Conservation (phyloP, 1,140 invertebrate species). For the Colletes latitarsis region DNA sequence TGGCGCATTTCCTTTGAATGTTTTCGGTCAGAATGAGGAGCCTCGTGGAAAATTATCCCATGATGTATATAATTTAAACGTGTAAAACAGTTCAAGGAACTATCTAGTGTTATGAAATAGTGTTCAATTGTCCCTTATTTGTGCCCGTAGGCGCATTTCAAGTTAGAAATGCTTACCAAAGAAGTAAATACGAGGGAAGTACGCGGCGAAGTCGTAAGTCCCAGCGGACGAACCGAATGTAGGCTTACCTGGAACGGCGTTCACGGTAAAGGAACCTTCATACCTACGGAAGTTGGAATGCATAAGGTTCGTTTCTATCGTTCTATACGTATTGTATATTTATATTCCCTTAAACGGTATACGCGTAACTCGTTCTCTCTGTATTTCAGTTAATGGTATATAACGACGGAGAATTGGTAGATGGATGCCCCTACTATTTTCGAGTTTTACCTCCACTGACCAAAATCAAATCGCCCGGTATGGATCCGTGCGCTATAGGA, state of each 20-base stretch:
- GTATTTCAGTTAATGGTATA: slow-evolving; percentile 83
- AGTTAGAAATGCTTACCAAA: slow-evolving; percentile 88
- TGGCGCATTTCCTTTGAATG: no score
- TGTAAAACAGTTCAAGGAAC: no score
- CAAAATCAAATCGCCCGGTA: slow-evolving; percentile 92
- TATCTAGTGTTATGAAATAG: no score
- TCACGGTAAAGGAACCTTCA: slow-evolving; percentile 90
- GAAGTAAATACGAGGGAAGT: slow-evolving; percentile 90
- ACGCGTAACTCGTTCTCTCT: slow-evolving; percentile 2
- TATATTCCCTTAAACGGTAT: no score
- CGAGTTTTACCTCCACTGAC: slow-evolving; percentile 92
- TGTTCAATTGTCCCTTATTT: neutral
- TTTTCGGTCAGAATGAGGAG: no score
- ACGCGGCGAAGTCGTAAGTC: slow-evolving; percentile 91
- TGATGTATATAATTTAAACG: no score
- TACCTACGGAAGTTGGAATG: slow-evolving; percentile 95
- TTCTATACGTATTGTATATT: neutral
- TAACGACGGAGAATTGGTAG: slow-evolving; percentile 85
- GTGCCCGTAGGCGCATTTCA: slow-evolving; percentile 87
- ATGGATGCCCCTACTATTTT: slow-evolving; percentile 90
- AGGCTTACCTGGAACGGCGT: slow-evolving; percentile 85
- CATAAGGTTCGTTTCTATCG: slow-evolving; percentile 84
- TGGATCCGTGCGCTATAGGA: slow-evolving; percentile 96
- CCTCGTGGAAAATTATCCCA: no score
- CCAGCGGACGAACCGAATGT: slow-evolving; percentile 84